Conservation (phyloP, 2,113 vertebrate genomes). For the Poecilia latipinna region DNA sequence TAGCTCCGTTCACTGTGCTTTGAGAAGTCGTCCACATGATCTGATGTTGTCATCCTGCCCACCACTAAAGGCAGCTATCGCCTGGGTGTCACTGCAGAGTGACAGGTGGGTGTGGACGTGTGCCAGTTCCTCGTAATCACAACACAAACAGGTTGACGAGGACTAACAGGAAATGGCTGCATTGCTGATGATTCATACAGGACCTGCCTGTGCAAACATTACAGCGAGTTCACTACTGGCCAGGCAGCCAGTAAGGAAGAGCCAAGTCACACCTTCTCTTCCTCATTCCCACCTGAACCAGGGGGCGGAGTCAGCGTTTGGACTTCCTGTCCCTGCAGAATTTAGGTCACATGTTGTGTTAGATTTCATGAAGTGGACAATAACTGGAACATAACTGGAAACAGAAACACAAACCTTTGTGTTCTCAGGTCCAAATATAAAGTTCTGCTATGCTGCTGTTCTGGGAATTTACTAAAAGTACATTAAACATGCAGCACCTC, state of each 20-base stretch:
- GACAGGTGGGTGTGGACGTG: constrained; percentile 27
- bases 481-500: neutral
- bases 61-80: neutral
- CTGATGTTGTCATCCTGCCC: neutral
- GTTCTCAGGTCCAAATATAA: too few relatives aligned
- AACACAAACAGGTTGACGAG: neutral
- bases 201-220: constrained; percentile 55
- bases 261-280: constrained; percentile 29
- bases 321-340: constrained; percentile 21
- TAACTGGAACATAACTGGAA: neutral
- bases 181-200: constrained; percentile 45
- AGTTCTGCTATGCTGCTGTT: neutral
- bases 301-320: neutral
- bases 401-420: neutral
- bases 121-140: constrained; percentile 15
- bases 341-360: neutral
- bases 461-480: neutral
- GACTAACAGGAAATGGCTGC: constrained; percentile 37
- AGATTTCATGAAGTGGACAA: too few relatives aligned
- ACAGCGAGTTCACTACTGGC: constrained; percentile 9
- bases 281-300: constrained; percentile 46
- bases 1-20: too few relatives aligned
- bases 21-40: too few relatives aligned
- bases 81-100: neutral
- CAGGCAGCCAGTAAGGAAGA: constrained; percentile 21